phyloP scores from a whole-genome alignment of 2,113 vertebrate genomes.

The Myrmecobius fasciatus region DNA sequence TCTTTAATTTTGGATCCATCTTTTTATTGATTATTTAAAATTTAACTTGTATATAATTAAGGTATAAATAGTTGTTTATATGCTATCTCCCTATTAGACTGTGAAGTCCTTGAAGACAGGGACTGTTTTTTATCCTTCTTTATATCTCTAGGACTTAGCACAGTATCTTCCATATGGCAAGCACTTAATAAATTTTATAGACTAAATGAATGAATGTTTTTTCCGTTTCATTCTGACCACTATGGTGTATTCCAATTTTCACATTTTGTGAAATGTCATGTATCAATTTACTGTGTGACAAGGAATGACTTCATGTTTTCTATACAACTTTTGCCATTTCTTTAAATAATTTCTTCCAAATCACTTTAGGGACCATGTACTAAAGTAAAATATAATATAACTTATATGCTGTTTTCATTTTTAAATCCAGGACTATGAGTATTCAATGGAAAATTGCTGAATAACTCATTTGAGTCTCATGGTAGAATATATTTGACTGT shows the following conservation, averaged over 20 bases:
- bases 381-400: neutral
- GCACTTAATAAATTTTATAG: neutral
- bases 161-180: neutral
- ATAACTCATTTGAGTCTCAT: conserved; percentile 23
- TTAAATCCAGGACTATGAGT: neutral
- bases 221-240: neutral
- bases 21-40: neutral
- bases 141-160: neutral
- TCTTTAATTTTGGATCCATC: neutral
- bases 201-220: neutral
- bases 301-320: neutral
- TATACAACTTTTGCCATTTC: neutral
- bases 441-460: conserved; percentile 26
- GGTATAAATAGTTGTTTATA: neutral
- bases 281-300: neutral
- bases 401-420: neutral
- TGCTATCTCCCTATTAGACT: neutral
- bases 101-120: neutral
- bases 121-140: neutral
- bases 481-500: neutral
- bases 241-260: neutral
- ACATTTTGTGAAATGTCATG: neutral
- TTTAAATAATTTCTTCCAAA: conserved; percentile 11
- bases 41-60: neutral
- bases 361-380: neutral